These are phyloP conservation scores for Malurus elegans DNA, from an alignment of 2,113 vertebrate genomes.

Conservation along the genomic window DNA sequence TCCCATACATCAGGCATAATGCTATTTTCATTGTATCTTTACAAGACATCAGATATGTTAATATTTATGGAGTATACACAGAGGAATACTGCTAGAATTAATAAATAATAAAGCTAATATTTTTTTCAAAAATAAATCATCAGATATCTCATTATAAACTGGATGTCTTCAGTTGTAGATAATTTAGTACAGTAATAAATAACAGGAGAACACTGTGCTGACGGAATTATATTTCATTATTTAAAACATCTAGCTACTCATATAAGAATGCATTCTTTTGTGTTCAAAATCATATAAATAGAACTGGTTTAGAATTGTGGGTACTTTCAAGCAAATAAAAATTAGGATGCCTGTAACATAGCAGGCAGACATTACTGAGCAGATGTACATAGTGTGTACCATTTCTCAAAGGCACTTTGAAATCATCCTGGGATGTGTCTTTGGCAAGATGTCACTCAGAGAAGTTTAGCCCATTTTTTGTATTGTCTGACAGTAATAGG, in stretches of 20 bases:
- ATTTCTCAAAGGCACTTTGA: neutral
- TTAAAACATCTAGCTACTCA: conserved; percentile 35
- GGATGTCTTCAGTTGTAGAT: conserved; percentile 26
- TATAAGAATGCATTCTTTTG: neutral
- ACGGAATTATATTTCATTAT: conserved; percentile 41
- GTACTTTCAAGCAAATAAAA: neutral
- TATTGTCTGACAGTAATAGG: neutral
- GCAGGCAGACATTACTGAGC: neutral
- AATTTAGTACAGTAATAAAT: conserved; percentile 70
- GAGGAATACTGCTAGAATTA: conserved; percentile 69
- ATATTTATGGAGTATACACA: conserved; percentile 74
- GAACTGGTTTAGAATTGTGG: neutral
- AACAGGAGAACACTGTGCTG: conserved; percentile 30
- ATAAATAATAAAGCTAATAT: conserved; percentile 78
- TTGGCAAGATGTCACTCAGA: neutral
- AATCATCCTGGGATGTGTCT: neutral
- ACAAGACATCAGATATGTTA: conserved; percentile 66
- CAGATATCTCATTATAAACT: conserved; percentile 60
- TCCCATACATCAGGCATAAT: conserved; percentile 45
- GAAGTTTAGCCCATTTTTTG: neutral
- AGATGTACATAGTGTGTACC: neutral
- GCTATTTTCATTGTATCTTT: conserved; percentile 31
- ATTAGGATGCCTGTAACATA: neutral
- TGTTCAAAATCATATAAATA: neutral
- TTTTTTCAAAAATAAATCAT: conserved; percentile 72